These are phyloP conservation scores for Rutpela maculata DNA, from an alignment of 2,888 invertebrate species.

Conservation along the genomic window DNA sequence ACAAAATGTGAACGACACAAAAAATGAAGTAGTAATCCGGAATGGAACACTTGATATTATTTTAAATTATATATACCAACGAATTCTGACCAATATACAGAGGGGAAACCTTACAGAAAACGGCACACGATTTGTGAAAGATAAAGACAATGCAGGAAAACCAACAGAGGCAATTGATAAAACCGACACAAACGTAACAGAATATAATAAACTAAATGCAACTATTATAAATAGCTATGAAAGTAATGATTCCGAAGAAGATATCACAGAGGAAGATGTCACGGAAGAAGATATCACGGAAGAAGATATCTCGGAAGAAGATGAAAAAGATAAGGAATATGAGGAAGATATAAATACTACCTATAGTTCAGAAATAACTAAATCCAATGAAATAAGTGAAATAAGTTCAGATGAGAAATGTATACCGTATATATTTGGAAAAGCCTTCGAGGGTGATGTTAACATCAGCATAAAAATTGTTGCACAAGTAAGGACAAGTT, in stretches of 20 bases:
- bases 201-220: too few species aligned
- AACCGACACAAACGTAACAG: neutral
- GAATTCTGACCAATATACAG: neutral
- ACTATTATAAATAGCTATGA: too few species aligned
- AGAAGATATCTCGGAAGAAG: neutral
- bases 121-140: neutral
- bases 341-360: neutral
- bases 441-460: slow-evolving; percentile 32
- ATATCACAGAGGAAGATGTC: too few species aligned
- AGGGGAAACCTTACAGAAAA: neutral
- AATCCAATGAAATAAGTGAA: neutral
- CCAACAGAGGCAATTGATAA: too few species aligned
- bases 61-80: neutral
- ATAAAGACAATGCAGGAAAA: neutral
- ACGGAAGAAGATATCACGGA: neutral
- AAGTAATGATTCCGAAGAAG: too few species aligned
- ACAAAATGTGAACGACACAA: neutral
- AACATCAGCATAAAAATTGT: slow-evolving; percentile 47
- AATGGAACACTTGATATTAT: neutral
- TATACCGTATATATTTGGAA: slow-evolving; percentile 34
- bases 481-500: slow-evolving; percentile 40
- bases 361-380: neutral
- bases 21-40: neutral
- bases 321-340: neutral
- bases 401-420: neutral